Conservation (phyloP, 2,113 vertebrate genomes). For the Thalassarche chlororhynchos region DNA sequence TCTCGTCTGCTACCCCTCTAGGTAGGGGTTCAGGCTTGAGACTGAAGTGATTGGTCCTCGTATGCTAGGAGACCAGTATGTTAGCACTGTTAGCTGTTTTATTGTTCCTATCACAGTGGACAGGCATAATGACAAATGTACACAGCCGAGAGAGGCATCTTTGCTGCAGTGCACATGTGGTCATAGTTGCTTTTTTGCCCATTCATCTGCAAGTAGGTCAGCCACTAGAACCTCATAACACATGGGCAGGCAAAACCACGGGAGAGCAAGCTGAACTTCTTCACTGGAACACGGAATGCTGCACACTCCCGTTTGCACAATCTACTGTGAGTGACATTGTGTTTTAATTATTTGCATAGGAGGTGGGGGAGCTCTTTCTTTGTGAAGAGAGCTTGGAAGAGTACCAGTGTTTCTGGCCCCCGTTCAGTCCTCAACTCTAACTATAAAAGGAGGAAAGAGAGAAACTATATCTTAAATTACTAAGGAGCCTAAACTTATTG, state of each 20-base stretch:
- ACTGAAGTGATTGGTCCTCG: too few species aligned
- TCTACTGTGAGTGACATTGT: not conserved
- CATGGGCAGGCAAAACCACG: not conserved
- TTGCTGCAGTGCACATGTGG: not conserved
- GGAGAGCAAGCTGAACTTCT: not conserved
- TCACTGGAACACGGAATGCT: not conserved
- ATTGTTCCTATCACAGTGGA: too few species aligned
- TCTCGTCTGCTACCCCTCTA: rapidly evolving
- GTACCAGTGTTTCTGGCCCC: not conserved
- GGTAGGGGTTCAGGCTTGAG: not conserved
- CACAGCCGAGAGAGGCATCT: not conserved
- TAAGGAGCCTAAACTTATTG: not conserved
- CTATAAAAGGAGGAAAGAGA: not conserved
- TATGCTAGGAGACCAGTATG: not conserved
- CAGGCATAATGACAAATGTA: not conserved
- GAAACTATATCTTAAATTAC: not conserved
- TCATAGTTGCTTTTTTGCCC: not conserved
- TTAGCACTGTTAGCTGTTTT: too few species aligned
- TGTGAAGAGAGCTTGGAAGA: not conserved
- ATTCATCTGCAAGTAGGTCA: not conserved
- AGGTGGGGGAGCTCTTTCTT: not conserved
- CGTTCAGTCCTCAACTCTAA: not conserved
- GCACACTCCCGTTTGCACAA: not conserved
- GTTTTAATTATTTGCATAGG: not conserved
- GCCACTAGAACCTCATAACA: not conserved